Conservation (phyloP, 2,113 vertebrate species). For the Spea bombifrons region DNA sequence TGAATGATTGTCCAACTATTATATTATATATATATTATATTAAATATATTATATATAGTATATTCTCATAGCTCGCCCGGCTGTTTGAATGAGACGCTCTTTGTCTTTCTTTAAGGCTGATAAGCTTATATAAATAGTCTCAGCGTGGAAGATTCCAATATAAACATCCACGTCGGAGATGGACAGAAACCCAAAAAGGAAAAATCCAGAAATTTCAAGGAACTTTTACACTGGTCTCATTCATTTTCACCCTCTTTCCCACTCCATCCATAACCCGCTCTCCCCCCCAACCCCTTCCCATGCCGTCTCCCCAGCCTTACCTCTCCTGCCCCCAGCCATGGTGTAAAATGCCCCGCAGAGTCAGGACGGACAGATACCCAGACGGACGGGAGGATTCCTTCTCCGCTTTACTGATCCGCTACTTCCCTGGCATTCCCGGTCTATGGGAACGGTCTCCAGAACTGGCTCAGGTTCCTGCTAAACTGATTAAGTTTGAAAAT, state of each 20-base stretch:
- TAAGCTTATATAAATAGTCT: slow-evolving; percentile 32
- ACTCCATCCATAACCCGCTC: not conserved
- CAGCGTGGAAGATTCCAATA: slow-evolving; percentile 22
- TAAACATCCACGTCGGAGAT: slow-evolving; percentile 38
- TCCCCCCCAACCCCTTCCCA: too few relatives aligned
- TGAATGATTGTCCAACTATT: too few relatives aligned
- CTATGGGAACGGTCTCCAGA: slow-evolving; percentile 7
- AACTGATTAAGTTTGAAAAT: slow-evolving; percentile 49
- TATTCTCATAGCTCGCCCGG: not conserved
- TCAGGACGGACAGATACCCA: too few relatives aligned
- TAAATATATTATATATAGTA: too few relatives aligned
- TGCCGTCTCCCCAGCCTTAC: not conserved
- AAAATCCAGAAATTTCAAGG: slow-evolving; percentile 1
- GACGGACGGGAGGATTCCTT: not conserved
- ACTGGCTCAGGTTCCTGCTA: slow-evolving; percentile 29
- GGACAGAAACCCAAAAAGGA: not conserved
- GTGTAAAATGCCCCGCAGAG: not conserved
- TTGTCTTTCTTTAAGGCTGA: slow-evolving; percentile 37
- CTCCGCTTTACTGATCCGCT: not conserved
- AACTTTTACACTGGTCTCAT: slow-evolving; percentile 14
- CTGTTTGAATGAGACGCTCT: slow-evolving; percentile 34
- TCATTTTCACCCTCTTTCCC: slow-evolving; percentile 3
- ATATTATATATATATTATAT: too few relatives aligned
- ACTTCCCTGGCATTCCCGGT: not conserved
- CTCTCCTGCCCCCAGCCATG: slow-evolving; percentile 26